phyloP scores from a whole-genome alignment of 2,797 vertebrate genomes.

The Australoheros facetus region DNA sequence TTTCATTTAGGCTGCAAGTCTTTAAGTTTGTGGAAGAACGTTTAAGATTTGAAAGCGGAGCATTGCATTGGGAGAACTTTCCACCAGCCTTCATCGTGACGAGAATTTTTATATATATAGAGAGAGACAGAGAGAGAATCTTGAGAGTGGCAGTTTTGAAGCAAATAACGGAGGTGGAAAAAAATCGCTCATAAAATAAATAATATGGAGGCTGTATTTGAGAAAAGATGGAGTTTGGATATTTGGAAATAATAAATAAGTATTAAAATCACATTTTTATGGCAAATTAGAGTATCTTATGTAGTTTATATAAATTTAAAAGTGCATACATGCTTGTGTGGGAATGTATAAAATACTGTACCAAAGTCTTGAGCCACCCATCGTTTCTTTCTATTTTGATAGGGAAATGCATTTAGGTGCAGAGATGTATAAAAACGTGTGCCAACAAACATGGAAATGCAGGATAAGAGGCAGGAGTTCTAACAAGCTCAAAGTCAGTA shows the following conservation, averaged over 20 bases:
- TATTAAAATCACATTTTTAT: no score
- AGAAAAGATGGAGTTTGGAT: no score
- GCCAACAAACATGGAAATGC: not conserved
- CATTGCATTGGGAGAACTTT: not conserved
- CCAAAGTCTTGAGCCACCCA: not conserved
- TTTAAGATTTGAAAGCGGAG: not conserved
- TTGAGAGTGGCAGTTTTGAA: not conserved
- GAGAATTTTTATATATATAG: not conserved
- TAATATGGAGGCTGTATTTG: no score
- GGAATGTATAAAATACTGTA: no score
- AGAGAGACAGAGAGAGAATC: fast-evolving
- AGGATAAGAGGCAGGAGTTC: not conserved
- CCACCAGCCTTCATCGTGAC: not conserved
- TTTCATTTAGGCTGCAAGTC: not conserved
- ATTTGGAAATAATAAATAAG: no score
- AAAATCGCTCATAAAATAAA: no score
- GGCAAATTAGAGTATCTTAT: no score
- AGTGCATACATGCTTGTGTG: no score
- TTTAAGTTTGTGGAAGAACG: not conserved
- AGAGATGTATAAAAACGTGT: not conserved
- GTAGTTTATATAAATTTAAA: no score
- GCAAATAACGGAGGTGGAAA: not conserved
- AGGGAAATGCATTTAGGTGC: not conserved
- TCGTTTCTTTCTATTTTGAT: not conserved
- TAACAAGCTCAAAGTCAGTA: not conserved